Conservation (phyloP, 2,888 invertebrate genomes). For the Luffia ferchaultella region DNA sequence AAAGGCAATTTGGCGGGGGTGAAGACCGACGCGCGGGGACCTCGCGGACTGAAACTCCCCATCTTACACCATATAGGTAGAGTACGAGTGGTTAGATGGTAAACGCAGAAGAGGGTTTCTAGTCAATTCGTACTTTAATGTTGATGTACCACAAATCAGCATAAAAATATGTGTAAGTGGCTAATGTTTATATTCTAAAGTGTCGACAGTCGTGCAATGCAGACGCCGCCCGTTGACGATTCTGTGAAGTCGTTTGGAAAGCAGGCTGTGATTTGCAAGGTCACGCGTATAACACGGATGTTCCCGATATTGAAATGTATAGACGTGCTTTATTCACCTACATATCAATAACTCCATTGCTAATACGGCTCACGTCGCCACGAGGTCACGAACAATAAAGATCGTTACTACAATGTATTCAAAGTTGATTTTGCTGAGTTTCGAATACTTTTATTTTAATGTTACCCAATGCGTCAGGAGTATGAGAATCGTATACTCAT, state of each 20-base stretch:
- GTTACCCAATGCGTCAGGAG: slow-evolving; percentile 58
- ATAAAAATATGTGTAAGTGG: slow-evolving; percentile 8
- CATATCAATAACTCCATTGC: slow-evolving; percentile 58
- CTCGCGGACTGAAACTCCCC: too few relatives aligned
- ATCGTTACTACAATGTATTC: neutral
- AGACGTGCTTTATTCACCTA: slow-evolving; percentile 65
- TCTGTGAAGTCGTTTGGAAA: slow-evolving; percentile 65
- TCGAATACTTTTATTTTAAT: neutral
- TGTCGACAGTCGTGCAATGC: slow-evolving; percentile 46
- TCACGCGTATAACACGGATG: slow-evolving; percentile 67
- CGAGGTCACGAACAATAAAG: too few relatives aligned
- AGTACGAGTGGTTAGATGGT: too few relatives aligned
- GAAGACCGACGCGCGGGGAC: too few relatives aligned
- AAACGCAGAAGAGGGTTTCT: too few relatives aligned
- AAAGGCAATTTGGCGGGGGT: too few relatives aligned
- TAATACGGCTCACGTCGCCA: slow-evolving; percentile 38
- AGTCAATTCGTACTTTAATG: too few relatives aligned
- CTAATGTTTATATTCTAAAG: slow-evolving; percentile 23
- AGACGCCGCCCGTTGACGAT: slow-evolving; percentile 51
- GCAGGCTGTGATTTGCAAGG: slow-evolving; percentile 67
- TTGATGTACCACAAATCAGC: neutral
- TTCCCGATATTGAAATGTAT: slow-evolving; percentile 66
- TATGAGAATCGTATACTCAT: slow-evolving; percentile 66
- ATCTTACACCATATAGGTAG: too few relatives aligned
- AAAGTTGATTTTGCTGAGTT: neutral